These are phyloP conservation scores for Clostera curtula DNA, from an alignment of 2,888 invertebrate species.

Conservation along the genomic window DNA sequence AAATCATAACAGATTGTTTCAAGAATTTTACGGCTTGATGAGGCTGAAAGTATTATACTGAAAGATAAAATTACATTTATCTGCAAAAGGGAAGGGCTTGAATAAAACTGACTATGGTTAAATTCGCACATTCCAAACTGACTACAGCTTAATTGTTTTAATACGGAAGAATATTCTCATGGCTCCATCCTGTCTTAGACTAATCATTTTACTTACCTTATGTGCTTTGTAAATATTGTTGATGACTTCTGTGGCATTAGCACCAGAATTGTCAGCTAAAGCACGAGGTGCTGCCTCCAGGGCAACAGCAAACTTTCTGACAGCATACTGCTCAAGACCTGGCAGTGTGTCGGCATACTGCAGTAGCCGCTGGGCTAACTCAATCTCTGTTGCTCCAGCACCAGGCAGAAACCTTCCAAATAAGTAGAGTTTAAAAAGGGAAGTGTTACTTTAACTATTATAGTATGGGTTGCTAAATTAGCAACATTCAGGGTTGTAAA, in stretches of 20 bases:
- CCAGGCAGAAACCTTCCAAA: constrained; percentile 84
- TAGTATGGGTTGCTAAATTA: neutral
- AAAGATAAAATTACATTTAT: no score
- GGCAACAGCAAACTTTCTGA: constrained; percentile 92
- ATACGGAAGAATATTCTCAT: no score
- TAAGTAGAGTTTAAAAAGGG: neutral
- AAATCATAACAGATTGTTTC: no score
- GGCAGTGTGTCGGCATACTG: constrained; percentile 93
- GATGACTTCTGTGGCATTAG: constrained; percentile 89
- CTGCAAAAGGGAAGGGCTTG: no score
- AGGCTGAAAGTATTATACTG: no score
- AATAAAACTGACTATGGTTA: no score
- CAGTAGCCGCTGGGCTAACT: constrained; percentile 89
- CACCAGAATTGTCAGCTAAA: constrained; percentile 95
- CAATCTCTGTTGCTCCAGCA: constrained; percentile 96
- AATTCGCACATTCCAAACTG: no score
- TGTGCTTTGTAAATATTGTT: constrained; percentile 96
- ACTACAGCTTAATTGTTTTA: no score
- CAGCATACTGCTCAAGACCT: constrained; percentile 97
- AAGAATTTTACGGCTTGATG: no score
- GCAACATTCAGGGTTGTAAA: no score
- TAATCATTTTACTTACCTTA: constrained; percentile 63
- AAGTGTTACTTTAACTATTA: neutral
- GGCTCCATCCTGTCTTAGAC: no score
- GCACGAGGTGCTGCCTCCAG: constrained; percentile 94